Percentiles rank a stretch among this genome's conserved stretches.
phyloP scores from a whole-genome alignment of 2,113 vertebrate species.

The Boleophthalmus pectinirostris region DNA sequence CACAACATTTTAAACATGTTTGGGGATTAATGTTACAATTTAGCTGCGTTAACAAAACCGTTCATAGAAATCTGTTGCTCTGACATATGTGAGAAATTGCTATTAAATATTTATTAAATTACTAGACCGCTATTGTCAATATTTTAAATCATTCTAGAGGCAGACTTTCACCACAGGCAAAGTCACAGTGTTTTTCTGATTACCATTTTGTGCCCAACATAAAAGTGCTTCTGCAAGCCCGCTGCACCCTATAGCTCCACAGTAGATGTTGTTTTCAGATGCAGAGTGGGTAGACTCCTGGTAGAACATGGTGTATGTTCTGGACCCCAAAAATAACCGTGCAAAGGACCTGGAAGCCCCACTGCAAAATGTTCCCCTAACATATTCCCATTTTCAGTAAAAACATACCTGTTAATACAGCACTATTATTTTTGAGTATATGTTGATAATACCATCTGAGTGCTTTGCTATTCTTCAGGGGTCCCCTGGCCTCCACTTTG shows the following conservation, averaged over 20 bases:
- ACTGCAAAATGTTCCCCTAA: too few species aligned
- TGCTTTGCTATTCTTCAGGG: neutral
- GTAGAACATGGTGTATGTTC: conserved; percentile 14
- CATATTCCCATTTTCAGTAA: neutral
- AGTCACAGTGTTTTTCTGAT: conserved; percentile 23
- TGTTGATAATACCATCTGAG: neutral
- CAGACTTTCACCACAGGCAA: conserved; percentile 30
- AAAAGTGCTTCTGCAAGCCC: conserved; percentile 1
- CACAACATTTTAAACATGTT: conserved; percentile 23
- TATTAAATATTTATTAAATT: conserved; percentile 7
- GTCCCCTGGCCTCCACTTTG: neutral
- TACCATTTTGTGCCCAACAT: conserved; percentile 24
- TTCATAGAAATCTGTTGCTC: neutral
- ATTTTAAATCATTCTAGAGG: neutral
- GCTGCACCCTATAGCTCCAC: conserved; percentile 11
- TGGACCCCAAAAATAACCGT: too few species aligned
- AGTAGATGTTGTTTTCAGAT: neutral
- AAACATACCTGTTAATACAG: neutral
- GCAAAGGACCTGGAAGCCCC: too few species aligned
- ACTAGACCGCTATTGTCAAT: neutral
- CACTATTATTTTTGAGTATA: neutral
- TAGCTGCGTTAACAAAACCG: neutral
- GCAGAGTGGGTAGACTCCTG: neutral
- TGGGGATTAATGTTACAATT: neutral
- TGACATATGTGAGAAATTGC: neutral